These are phyloP conservation scores for Poeciliopsis infans DNA, from an alignment of 2,797 vertebrate species.

Conservation along the genomic window DNA sequence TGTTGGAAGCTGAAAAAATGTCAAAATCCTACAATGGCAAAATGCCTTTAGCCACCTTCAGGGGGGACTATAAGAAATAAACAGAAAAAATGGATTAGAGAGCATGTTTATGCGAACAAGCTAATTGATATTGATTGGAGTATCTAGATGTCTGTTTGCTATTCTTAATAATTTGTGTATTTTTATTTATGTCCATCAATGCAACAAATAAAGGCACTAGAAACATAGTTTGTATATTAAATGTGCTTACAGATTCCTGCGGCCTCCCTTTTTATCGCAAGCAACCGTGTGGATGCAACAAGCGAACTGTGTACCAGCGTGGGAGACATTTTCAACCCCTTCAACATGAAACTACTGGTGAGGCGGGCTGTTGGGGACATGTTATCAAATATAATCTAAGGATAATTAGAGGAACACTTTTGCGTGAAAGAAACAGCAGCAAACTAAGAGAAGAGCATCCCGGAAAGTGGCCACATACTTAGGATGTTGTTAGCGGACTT, in stretches of 20 bases:
- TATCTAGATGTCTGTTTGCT: neutral
- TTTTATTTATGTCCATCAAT: neutral
- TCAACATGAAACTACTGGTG: slow-evolving; percentile 75
- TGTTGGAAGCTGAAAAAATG: neutral
- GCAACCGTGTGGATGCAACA: neutral
- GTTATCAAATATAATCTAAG: neutral
- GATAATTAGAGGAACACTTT: neutral
- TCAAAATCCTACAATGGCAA: neutral
- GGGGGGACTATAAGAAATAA: neutral
- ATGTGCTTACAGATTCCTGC: slow-evolving; percentile 41
- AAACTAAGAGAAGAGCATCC: no score
- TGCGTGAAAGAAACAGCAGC: neutral
- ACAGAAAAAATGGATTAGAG: no score
- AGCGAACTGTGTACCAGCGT: slow-evolving; percentile 46
- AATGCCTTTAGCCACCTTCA: neutral
- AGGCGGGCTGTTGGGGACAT: slow-evolving; percentile 10
- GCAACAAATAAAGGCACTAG: neutral
- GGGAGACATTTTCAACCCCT: slow-evolving; percentile 76
- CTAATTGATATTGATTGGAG: neutral
- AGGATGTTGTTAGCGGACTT: no score
- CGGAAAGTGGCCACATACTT: no score
- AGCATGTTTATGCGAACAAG: no score
- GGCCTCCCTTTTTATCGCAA: slow-evolving; percentile 69
- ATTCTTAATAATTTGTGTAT: neutral
- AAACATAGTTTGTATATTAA: neutral